Evolutionary conservation across 2,113 vertebrate species (phyloP).

Genomic region (Atherinomorus stipes): DNA sequence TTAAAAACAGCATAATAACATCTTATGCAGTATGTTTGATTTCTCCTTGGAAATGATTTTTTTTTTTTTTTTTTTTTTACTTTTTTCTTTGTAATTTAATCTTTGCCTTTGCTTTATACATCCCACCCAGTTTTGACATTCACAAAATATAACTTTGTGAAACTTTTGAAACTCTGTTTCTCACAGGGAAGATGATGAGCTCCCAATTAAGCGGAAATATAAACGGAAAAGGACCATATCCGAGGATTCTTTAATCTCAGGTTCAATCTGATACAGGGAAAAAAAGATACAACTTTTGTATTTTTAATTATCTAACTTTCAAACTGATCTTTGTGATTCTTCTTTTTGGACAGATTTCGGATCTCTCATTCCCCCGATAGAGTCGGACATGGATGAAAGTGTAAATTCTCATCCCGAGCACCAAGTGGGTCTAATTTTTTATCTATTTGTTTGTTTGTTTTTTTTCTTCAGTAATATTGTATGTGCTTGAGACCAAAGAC

Average conservation of each 20-base stretch:
- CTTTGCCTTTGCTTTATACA: no score
- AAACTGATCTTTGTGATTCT: not conserved
- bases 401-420: not conserved
- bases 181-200: slow-evolving; percentile 30
- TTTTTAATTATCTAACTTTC: not conserved
- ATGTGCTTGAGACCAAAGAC: not conserved
- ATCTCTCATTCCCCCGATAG: slow-evolving; percentile 41
- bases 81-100: no score
- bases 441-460: not conserved
- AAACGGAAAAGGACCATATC: not conserved
- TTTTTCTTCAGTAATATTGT: not conserved
- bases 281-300: not conserved
- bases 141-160: no score
- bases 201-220: not conserved
- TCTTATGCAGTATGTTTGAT: no score
- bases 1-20: no score
- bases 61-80: no score
- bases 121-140: no score
- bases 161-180: not conserved
- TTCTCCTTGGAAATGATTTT: no score
- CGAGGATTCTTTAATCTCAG: slow-evolving; percentile 40
- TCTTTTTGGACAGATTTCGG: not conserved
- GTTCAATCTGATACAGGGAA: slow-evolving; percentile 6
- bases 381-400: slow-evolving; percentile 61
- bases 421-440: slow-evolving; percentile 25